These are phyloP conservation scores for Agonopterix subpropinquella DNA, from an alignment of 2,888 invertebrate species.

Conservation along the genomic window DNA sequence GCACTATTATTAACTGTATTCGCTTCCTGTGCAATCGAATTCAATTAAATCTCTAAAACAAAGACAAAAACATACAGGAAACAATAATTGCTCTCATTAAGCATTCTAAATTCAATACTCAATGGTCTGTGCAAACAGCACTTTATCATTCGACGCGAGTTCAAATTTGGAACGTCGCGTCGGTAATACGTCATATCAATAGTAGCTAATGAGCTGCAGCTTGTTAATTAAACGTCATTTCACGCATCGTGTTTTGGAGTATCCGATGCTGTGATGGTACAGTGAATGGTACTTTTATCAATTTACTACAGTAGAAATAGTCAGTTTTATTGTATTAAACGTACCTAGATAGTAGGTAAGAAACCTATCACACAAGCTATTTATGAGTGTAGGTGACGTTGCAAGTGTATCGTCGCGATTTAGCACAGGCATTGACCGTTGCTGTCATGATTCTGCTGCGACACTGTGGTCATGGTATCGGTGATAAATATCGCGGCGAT, in stretches of 20 bases:
- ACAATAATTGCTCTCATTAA: constrained; percentile 22
- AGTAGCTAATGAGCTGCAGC: constrained; percentile 39
- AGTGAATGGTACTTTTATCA: constrained; percentile 1
- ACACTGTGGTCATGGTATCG: no score
- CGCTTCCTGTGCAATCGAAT: background rate
- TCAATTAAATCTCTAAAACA: constrained; percentile 8
- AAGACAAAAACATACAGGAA: constrained; percentile 11
- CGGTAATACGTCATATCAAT: constrained; percentile 39
- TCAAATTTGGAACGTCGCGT: constrained; percentile 13
- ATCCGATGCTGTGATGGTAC: constrained; percentile 26
- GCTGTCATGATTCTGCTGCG: no score
- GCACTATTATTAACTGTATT: no score
- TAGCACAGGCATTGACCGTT: no score
- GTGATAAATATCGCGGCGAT: no score
- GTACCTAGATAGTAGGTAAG: background rate
- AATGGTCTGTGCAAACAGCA: constrained; percentile 15
- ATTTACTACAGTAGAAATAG: background rate
- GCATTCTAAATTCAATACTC: constrained; percentile 24
- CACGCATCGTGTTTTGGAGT: constrained; percentile 29
- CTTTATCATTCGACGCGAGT: constrained; percentile 8
- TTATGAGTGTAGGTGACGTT: no score
- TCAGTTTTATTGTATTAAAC: background rate
- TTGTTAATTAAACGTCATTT: constrained; percentile 46
- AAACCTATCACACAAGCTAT: background rate
- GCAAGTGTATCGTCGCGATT: no score